Evolutionary conservation across 1,140 invertebrate species (phyloP), one percentile per base, ranked within the genome.

Genomic region (Hypothenemus hampei): DNA sequence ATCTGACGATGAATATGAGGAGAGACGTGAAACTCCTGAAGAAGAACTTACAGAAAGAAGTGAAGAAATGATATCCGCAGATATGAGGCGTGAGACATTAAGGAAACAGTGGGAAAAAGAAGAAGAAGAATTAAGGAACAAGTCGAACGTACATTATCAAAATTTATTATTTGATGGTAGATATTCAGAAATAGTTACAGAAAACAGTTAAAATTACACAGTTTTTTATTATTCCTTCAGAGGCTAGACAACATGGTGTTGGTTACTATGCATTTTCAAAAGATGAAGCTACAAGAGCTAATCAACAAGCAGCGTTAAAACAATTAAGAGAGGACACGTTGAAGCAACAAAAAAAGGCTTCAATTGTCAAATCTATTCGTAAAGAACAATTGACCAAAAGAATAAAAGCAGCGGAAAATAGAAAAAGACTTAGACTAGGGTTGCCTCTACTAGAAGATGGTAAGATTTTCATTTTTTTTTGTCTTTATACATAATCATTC

Each of bases 191-290:
- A 23, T 5, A 43, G 2, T 11, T 43, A 43, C 11, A 37, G 21
- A 22, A 43, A 43, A n/a, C 7, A 37, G 16, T 2, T 13, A 15
- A 1, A n/a, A 7, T 37, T n/a, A n/a, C n/a, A n/a, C n/a, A n/a
- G n/a, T n/a, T n/a, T n/a, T n/a, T n/a, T n/a, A n/a, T n/a, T n/a
- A 16, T 57, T 62, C 58, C 61, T 60, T 62, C 71, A 87, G 86
- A 96, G 80, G 87, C 91, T 0, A 77, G 92, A 56, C 77, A 81
- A 1, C 92, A 96, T 69, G 93, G 92, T 65, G 89, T 92, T 10
- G 87, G 87, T 15, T 96, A 91, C 69, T 95, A 85, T 72, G 78
- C 82, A 8, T 94, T 97, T 70, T 90, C 90, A 6, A 85, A 83
- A 36, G 88, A 94, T 61, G 89, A 92, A 61, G 76, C 79, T 4